Evolutionary conservation across 2,797 vertebrate genomes (phyloP).

Genomic region (Sciaenops ocellatus): DNA sequence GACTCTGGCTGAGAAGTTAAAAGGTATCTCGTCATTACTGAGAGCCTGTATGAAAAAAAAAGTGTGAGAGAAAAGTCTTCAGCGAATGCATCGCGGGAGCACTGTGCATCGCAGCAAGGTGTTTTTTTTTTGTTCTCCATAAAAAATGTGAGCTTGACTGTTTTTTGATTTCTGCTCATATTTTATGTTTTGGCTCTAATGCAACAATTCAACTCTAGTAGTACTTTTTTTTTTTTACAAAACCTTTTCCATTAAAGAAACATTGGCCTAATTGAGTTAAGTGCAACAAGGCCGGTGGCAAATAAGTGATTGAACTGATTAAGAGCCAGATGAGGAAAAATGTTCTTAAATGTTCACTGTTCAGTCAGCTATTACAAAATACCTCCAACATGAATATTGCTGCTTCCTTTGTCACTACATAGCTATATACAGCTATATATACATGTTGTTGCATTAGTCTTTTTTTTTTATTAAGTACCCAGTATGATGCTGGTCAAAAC

Average conservation of each 20-base stretch:
- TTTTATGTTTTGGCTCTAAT: constrained; percentile 26
- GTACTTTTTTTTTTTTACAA: background rate
- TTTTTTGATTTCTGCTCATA: background rate
- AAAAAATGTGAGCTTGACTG: constrained; percentile 24
- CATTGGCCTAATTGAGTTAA: background rate
- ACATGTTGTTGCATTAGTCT: background rate
- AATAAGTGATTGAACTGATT: constrained; percentile 21
- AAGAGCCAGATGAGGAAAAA: constrained; percentile 6
- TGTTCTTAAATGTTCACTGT: background rate
- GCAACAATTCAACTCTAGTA: background rate
- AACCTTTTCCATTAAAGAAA: constrained; percentile 2
- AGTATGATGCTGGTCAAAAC: background rate
- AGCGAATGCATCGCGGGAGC: constrained; percentile 60
- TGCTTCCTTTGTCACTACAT: background rate
- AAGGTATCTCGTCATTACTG: constrained; percentile 88
- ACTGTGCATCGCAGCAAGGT: constrained; percentile 15
- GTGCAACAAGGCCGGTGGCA: constrained; percentile 7
- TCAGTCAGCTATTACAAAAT: background rate
- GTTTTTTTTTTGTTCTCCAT: constrained; percentile 30
- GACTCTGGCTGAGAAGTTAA: constrained; percentile 88
- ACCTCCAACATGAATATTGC: background rate
- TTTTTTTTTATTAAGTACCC: no score
- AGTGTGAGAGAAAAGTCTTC: constrained; percentile 68
- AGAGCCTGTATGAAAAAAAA: constrained; percentile 64
- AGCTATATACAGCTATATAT: background rate